phyloP scores from a whole-genome alignment of 2,113 vertebrate genomes.

The Rhegmatorhina hoffmannsi region DNA sequence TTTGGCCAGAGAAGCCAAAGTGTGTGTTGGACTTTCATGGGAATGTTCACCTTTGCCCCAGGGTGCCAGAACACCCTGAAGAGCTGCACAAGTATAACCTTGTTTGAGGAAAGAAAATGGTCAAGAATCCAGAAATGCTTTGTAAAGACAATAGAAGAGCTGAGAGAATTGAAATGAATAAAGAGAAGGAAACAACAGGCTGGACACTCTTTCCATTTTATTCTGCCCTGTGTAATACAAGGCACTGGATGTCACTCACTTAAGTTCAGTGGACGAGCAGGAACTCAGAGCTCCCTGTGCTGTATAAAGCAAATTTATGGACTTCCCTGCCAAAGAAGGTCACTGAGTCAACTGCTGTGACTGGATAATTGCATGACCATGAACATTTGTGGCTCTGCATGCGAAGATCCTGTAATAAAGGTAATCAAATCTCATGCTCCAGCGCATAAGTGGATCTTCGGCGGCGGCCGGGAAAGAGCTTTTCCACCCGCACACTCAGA shows the following conservation, averaged over 20 bases:
- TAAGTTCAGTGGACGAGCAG: neutral
- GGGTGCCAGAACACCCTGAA: neutral
- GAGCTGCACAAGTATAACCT: neutral
- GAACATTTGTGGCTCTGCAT: constrained; percentile 36
- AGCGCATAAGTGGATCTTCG: neutral
- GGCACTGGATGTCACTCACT: neutral
- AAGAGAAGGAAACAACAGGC: neutral
- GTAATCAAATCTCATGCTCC: constrained; percentile 67
- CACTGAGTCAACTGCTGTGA: constrained; percentile 39
- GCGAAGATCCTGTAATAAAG: constrained; percentile 44
- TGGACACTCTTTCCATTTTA: neutral
- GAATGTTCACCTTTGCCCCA: neutral
- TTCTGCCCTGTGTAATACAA: neutral
- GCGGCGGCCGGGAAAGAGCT: neutral
- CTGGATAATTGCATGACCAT: constrained; percentile 40
- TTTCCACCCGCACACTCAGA: neutral
- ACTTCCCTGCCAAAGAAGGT: constrained; percentile 11
- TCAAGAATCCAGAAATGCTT: neutral
- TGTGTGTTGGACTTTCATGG: neutral
- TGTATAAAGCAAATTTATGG: neutral
- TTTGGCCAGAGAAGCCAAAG: neutral
- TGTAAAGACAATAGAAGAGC: neutral
- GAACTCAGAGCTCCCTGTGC: neutral
- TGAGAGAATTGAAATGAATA: neutral
- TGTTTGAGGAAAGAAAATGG: neutral